phyloP scores from a whole-genome alignment of 2,888 invertebrate species.

The Aethes cnicana region DNA sequence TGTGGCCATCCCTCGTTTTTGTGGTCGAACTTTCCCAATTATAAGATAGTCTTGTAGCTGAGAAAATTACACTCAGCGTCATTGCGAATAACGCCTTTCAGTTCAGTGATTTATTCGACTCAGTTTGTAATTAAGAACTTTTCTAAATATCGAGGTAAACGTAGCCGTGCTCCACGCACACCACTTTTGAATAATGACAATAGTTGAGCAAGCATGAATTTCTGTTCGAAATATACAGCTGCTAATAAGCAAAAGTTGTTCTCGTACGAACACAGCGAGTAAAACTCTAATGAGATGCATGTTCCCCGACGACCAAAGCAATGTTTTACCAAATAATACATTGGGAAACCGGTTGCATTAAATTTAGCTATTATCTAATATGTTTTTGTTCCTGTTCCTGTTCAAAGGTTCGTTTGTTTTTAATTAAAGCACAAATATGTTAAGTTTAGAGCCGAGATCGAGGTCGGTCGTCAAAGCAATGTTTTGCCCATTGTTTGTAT shows the following conservation, averaged over 20 bases:
- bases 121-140: conserved; percentile 36
- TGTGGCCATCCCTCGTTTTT: conserved; percentile 45
- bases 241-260: conserved; percentile 5
- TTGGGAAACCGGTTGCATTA: too few relatives aligned
- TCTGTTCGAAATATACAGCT: neutral
- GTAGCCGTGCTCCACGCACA: too few relatives aligned
- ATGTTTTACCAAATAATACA: neutral
- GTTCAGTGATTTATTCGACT: conserved; percentile 35
- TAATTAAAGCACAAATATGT: too few relatives aligned
- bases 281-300: conserved; percentile 15
- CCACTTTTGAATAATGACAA: neutral
- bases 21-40: conserved; percentile 65
- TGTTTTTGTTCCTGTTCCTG: too few relatives aligned
- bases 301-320: conserved; percentile 3
- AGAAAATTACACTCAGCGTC: conserved; percentile 49
- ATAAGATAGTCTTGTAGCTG: conserved; percentile 57
- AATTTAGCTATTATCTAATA: too few relatives aligned
- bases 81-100: conserved; percentile 40
- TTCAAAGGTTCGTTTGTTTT: too few relatives aligned
- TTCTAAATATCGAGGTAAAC: conserved; percentile 20
- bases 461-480: too few relatives aligned
- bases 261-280: neutral
- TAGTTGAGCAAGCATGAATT: neutral
- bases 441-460: too few relatives aligned
- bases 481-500: too few relatives aligned